A percentile compares a stretch with the other conserved stretches of the same genome.
Evolutionary conservation across 2,797 vertebrate genomes (phyloP).

Genomic region (Dendrocincla tyrannina): DNA sequence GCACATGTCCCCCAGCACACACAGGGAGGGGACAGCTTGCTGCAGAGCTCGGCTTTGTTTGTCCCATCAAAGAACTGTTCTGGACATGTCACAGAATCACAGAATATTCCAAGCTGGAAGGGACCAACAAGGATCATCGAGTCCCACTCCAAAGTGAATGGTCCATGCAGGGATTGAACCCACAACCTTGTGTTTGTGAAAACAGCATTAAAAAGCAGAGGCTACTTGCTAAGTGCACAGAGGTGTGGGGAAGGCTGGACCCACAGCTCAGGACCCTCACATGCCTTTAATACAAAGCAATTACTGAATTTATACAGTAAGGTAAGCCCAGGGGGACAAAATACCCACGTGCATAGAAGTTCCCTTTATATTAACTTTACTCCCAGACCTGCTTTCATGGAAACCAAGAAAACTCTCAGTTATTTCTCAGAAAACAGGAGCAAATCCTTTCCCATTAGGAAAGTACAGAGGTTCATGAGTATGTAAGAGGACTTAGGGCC

Average conservation of each 20-base stretch:
- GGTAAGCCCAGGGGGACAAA: neutral
- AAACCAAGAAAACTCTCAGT: neutral
- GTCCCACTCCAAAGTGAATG: neutral
- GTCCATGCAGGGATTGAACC: neutral
- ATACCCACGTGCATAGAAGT: neutral
- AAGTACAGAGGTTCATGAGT: neutral
- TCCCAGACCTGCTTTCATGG: neutral
- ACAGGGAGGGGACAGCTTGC: neutral
- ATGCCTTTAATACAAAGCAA: neutral
- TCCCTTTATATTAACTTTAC: neutral
- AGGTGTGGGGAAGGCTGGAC: neutral
- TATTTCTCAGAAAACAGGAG: neutral
- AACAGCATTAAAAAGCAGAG: neutral
- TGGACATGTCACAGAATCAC: accelerated
- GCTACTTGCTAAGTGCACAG: neutral
- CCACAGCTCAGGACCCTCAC: accelerated
- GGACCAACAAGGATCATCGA: neutral
- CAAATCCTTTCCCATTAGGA: neutral
- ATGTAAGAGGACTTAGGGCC: neutral
- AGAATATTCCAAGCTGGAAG: neutral
- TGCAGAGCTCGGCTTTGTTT: neutral
- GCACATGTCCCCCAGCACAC: neutral
- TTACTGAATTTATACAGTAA: neutral
- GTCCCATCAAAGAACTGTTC: neutral
- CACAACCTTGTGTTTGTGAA: neutral